A percentile compares a stretch with the other conserved stretches of the same genome.
Evolutionary conservation across 2,113 vertebrate species (phyloP).

Genomic region (Terrapene triunguis): DNA sequence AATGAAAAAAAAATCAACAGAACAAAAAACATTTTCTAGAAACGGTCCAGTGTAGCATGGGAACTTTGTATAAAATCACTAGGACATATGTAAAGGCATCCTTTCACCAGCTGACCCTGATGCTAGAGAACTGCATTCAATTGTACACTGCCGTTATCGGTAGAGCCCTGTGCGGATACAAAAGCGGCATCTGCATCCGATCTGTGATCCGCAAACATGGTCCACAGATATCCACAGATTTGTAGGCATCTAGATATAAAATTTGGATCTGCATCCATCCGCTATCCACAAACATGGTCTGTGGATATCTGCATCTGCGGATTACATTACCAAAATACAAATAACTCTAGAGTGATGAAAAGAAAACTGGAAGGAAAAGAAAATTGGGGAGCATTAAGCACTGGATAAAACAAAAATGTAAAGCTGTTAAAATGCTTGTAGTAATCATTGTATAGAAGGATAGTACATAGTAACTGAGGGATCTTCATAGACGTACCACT

Average conservation of each 20-base stretch:
- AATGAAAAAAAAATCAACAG: background rate
- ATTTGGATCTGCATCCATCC: background rate
- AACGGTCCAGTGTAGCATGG: background rate
- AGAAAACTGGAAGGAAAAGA: background rate
- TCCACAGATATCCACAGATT: background rate
- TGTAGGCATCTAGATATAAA: background rate
- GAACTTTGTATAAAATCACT: background rate
- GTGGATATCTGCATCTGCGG: background rate
- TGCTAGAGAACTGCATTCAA: background rate
- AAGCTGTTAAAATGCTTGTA: background rate
- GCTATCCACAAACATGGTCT: background rate
- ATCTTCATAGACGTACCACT: slow-evolving; percentile 86
- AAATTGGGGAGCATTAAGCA: background rate
- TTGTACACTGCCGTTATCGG: background rate
- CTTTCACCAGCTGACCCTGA: background rate
- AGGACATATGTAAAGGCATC: background rate
- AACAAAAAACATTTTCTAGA: fast-evolving
- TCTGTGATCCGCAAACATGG: background rate
- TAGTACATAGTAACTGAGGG: background rate
- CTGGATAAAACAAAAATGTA: background rate
- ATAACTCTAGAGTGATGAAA: background rate
- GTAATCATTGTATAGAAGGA: background rate
- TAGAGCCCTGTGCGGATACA: background rate
- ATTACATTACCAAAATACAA: background rate
- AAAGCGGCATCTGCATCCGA: background rate